Percentiles rank a stretch among this genome's conserved stretches.
Evolutionary conservation across 2,797 vertebrate genomes (phyloP).

Genomic region (Gobionotothen gibberifrons): DNA sequence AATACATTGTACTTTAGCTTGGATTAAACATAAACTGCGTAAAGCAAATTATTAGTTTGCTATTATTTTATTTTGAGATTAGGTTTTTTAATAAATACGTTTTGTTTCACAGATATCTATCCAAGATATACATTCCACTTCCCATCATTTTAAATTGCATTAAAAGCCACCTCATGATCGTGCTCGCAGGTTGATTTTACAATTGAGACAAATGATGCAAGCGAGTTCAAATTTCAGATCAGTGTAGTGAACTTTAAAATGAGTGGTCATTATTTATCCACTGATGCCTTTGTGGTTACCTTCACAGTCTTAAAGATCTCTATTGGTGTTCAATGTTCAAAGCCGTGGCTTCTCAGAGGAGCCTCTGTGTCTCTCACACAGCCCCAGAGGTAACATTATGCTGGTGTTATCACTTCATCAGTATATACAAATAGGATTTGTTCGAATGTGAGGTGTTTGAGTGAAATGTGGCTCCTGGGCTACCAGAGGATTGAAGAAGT

Average conservation of each 20-base stretch:
- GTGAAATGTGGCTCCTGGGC: slow-evolving; percentile 37
- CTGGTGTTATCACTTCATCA: slow-evolving; percentile 50
- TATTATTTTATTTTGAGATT: too few species aligned
- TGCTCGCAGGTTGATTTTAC: slow-evolving; percentile 22
- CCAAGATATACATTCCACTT: slow-evolving; percentile 2
- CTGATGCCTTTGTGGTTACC: slow-evolving; percentile 24
- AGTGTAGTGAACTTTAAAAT: slow-evolving; percentile 3
- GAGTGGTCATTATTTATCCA: slow-evolving; percentile 28
- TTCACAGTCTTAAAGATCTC: slow-evolving; percentile 12
- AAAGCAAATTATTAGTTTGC: too few species aligned
- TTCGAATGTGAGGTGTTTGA: slow-evolving; percentile 50
- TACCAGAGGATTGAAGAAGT: slow-evolving; percentile 45
- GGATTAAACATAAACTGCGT: too few species aligned
- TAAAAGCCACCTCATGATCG: slow-evolving; percentile 1
- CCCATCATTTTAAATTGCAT: slow-evolving; percentile 23
- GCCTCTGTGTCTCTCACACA: slow-evolving; percentile 43
- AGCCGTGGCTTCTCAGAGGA: slow-evolving; percentile 46
- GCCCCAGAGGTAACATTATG: slow-evolving; percentile 54
- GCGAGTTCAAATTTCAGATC: slow-evolving; percentile 29
- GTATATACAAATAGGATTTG: slow-evolving; percentile 45
- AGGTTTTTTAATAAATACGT: background rate
- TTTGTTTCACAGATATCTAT: slow-evolving; percentile 5
- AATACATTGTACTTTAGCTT: too few species aligned
- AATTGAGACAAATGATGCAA: slow-evolving; percentile 19
- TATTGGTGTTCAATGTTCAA: slow-evolving; percentile 28